A percentile compares a stretch with the other conserved stretches of the same genome.
Evolutionary conservation across 2,888 invertebrate genomes (phyloP).

Genomic region (Parapristionchus giblindavisi): DNA sequence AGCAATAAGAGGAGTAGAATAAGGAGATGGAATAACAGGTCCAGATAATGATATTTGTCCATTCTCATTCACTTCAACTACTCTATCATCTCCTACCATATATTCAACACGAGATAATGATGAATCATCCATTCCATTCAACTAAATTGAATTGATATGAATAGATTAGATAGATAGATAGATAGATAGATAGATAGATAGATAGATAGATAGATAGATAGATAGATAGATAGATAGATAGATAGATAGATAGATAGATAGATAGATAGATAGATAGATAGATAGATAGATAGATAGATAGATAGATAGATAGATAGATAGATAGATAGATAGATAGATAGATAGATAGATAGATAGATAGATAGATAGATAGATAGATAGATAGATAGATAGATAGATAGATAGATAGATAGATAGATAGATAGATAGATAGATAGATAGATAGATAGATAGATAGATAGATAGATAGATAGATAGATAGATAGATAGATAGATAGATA

Average conservation of each 20-base stretch:
- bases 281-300: neutral
- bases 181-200: neutral
- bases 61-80: conserved; percentile 6
- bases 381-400: neutral
- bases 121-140: neutral
- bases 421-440: neutral
- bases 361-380: neutral
- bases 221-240: neutral
- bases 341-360: neutral
- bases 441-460: neutral
- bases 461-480: neutral
- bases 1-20: conserved; percentile 5
- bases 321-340: neutral
- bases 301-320: neutral
- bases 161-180: neutral
- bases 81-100: conserved; percentile 28
- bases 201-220: neutral
- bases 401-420: neutral
- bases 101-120: conserved; percentile 9
- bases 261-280: neutral
- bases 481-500: neutral
- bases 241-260: neutral
- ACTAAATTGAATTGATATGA: neutral
- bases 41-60: conserved; percentile 27
- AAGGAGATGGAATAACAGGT: conserved; percentile 24